Evolutionary conservation across 2,113 vertebrate species (phyloP).

Genomic region (Chloroceryle aenea): DNA sequence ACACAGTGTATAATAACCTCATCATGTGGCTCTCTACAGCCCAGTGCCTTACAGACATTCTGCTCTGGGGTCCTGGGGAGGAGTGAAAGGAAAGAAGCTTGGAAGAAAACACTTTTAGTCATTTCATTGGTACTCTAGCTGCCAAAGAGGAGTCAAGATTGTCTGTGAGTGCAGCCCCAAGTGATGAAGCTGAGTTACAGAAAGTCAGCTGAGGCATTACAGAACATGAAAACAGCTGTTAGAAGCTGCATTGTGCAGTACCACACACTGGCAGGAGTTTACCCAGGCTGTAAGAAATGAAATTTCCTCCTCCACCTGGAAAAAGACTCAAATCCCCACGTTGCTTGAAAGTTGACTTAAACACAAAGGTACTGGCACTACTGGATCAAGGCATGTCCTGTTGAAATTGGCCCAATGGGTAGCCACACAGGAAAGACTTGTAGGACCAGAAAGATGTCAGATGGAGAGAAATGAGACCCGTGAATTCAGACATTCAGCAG

Average conservation of each 20-base stretch:
- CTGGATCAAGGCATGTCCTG: background rate
- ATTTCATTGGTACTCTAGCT: background rate
- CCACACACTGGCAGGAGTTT: background rate
- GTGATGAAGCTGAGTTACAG: background rate
- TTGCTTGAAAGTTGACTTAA: background rate
- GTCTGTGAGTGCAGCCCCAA: background rate
- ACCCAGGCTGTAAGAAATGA: background rate
- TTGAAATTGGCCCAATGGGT: background rate
- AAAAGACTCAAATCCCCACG: background rate
- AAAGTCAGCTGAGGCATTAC: background rate
- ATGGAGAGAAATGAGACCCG: background rate
- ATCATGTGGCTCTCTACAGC: background rate
- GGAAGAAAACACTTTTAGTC: background rate
- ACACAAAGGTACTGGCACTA: background rate
- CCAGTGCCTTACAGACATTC: background rate
- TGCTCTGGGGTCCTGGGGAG: background rate
- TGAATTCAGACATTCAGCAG: background rate
- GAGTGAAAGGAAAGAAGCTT: background rate
- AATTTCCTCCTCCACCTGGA: background rate
- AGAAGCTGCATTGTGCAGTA: background rate
- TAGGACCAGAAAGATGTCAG: background rate
- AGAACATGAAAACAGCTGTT: background rate
- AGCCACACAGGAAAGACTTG: background rate
- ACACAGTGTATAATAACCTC: background rate
- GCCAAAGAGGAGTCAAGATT: background rate